Conservation (phyloP, 2,888 invertebrate genomes). For the Loripinus fragilis region DNA sequence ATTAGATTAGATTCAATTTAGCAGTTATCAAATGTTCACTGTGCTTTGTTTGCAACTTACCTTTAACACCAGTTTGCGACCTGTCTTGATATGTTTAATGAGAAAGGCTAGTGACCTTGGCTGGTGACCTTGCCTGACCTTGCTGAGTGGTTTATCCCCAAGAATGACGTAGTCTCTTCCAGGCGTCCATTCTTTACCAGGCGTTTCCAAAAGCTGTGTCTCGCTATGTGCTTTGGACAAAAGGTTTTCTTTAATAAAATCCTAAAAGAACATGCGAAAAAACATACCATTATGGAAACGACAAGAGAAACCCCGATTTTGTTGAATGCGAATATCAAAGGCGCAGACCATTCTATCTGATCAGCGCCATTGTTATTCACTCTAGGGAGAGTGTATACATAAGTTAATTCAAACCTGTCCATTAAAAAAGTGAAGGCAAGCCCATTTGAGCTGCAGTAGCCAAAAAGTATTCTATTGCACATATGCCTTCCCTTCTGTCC, state of each 20-base stretch:
- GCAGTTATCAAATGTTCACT: too few relatives aligned
- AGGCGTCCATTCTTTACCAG: constrained; percentile 64
- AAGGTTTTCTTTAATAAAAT: not conserved
- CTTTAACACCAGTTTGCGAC: constrained; percentile 33
- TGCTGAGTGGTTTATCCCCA: constrained; percentile 61
- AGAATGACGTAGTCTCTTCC: constrained; percentile 66
- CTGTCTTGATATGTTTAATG: constrained; percentile 42
- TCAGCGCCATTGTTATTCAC: not conserved
- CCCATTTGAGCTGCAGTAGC: too few relatives aligned
- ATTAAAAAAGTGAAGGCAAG: too few relatives aligned
- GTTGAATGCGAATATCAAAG: not conserved
- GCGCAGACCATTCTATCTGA: not conserved
- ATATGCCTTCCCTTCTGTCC: too few relatives aligned
- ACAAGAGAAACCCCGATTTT: not conserved
- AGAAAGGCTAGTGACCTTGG: constrained; percentile 27
- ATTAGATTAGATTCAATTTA: too few relatives aligned
- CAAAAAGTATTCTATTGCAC: too few relatives aligned
- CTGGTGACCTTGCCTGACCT: constrained; percentile 30
- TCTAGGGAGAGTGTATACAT: too few relatives aligned
- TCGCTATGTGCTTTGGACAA: not conserved
- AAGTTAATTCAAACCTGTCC: too few relatives aligned
- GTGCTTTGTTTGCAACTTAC: constrained; percentile 29
- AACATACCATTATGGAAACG: not conserved
- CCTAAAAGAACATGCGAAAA: not conserved
- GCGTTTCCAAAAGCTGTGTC: constrained; percentile 45